Evolutionary conservation across 1,140 invertebrate species (phyloP), one percentile per base, ranked within the genome.

Genomic region (Drusus annulatus): DNA sequence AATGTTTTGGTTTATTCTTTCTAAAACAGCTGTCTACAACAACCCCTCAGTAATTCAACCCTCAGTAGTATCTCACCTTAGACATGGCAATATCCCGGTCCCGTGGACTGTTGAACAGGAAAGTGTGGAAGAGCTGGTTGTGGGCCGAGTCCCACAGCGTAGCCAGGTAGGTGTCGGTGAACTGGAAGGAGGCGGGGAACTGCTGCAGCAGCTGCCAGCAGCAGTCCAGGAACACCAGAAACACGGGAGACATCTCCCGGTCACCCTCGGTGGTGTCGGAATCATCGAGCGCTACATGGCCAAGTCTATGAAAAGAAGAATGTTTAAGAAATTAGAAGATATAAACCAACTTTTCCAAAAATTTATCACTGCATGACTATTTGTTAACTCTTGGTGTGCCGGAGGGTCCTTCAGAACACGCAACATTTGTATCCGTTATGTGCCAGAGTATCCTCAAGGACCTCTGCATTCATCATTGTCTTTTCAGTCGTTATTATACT

Each of bases 161-260:
- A 6, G 95, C 97, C 56, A 99, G 91, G 88, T 98, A 98, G 0
- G 95, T 96, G 89, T 98, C 96, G 5, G 96, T 96, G 89, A 98
- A 98, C 89, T 98, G 95, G 88, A 99, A 98, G 75, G 94, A 91
- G 0, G 93, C 90, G 10, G 96, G 96, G 88, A 95, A 97, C 89
- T 98, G 97, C 84, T 94, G 93, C 78, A 94, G 88, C 45, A 99
- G 88, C 90, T 99, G 98, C 95, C 96, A 98, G 63, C 96, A 94
- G 88, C 96, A 97, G 87, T 99, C 98, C 80, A 99, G 91, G 87
- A 96, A 98, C 58, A 99, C 86, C 23, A 98, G 91, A 86, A 98
- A 97, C 56, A 98, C 89, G 0, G 97, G 97, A 81, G 95, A 93
- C 90, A 95, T 87, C 80, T 90, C 86, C 51, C 85, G 87, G 58